These are phyloP conservation scores for Caprella mutica DNA, from an alignment of 2,888 invertebrate genomes.

Conservation along the genomic window DNA sequence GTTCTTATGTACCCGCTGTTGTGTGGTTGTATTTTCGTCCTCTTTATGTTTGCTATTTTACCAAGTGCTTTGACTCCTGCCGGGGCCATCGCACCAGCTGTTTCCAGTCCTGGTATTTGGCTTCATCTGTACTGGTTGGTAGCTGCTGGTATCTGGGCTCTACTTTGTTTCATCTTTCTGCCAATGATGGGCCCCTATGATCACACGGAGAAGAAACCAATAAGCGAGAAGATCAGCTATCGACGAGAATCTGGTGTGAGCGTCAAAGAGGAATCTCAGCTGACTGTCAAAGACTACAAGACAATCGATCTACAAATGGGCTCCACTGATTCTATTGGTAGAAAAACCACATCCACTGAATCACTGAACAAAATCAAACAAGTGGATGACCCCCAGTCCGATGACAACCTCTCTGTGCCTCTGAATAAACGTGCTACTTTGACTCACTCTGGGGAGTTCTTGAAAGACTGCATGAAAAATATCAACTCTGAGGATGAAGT, in stretches of 20 bases:
- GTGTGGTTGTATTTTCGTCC: conserved; percentile 1
- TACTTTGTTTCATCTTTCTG: neutral
- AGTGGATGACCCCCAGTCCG: neutral
- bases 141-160: conserved; percentile 5
- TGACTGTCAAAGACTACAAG: neutral
- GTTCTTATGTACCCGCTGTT: conserved; percentile 9
- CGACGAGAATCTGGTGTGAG: conserved; percentile 5
- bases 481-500: conserved; percentile 1
- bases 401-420: neutral
- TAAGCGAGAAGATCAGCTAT: neutral
- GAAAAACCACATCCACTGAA: neutral
- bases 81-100: neutral
- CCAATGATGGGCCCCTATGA: conserved; percentile 5
- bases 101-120: conserved; percentile 8
- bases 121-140: conserved; percentile 12
- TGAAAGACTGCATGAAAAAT: neutral
- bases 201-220: too few relatives aligned
- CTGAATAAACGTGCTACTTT: neutral
- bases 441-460: conserved; percentile 3
- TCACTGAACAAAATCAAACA: neutral
- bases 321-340: neutral
- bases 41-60: conserved; percentile 11
- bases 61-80: neutral
- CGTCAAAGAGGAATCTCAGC: conserved; percentile 3
- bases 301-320: neutral